These are phyloP conservation scores for Eptatretus atami DNA, from an alignment of 2,797 vertebrate genomes.

Conservation along the genomic window DNA sequence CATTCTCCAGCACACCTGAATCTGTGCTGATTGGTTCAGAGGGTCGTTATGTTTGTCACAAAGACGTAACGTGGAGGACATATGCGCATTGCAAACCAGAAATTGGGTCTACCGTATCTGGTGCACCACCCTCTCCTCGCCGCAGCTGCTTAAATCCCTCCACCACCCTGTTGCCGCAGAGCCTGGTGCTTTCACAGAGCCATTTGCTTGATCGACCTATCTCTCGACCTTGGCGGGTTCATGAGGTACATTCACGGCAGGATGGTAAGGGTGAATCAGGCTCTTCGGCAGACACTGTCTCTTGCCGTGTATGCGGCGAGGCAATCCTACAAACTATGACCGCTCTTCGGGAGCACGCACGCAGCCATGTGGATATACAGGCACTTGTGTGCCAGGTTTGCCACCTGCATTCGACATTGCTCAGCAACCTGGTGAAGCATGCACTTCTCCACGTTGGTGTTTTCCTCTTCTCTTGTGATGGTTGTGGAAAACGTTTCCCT, in stretches of 20 bases:
- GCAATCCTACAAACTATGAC: background rate
- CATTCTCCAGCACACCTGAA: no score
- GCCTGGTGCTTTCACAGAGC: background rate
- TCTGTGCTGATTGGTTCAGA: background rate
- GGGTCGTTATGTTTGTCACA: background rate
- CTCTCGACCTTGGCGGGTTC: no score
- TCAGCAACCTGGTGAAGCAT: constrained; percentile 4
- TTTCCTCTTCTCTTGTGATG: constrained; percentile 3
- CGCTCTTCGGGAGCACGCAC: constrained; percentile 4
- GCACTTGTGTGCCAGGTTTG: constrained; percentile 3
- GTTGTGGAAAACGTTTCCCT: constrained; percentile 1
- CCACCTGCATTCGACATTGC: constrained; percentile 4
- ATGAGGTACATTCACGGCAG: background rate
- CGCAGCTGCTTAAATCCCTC: background rate
- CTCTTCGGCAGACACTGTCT: background rate
- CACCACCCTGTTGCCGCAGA: background rate
- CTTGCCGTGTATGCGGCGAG: background rate
- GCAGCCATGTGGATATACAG: background rate
- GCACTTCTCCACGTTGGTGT: constrained; percentile 4
- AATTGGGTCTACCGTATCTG: no score
- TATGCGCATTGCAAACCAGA: no score
- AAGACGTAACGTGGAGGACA: no score
- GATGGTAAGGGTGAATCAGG: background rate
- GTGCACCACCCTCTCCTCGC: background rate
- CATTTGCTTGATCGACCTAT: background rate